Base-by-base conservation (phyloP, 2,113 vertebrate species). In the Dicaeum eximium region DNA sequence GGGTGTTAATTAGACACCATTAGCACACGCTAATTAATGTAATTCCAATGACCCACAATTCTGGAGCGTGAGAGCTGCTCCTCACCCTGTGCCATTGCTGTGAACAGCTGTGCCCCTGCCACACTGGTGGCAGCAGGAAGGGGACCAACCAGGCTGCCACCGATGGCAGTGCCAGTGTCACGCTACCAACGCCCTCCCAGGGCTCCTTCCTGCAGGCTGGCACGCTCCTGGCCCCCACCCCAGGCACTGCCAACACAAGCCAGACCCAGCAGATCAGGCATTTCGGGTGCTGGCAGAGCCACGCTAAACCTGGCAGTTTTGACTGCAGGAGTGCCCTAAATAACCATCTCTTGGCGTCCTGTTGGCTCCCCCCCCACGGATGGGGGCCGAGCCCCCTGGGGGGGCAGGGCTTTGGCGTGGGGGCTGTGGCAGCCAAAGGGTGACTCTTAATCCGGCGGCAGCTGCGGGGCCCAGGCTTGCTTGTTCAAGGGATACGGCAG, bases 401-500 rank as follows among this genome's bases (percentile, higher is more conserved):
- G 80, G 37, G 15, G 10, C 1, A 11, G 25, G 35, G 50, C 54
- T 87, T 37, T 73, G 77, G 51, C 0, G 0, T 0, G 0, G 91
- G 44, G 56, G 31, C 81, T 48, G 38, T 13, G 66, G 92, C 85
- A 94, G 74, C 0, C 28, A 96, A 96, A 94, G 95, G 74, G 96
- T 97, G 88, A 60, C 61, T 80, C 70, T 50, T 95, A 95, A 93
- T 96, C 97, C 70, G 6, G 60, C 16, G 0, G 95, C 96, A 97
- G 95, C 97, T 96, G 95, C 30, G 30, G 80, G 69, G 82, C 93
- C 88, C 30, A 9, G 72, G 73, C 88, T 94, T 97, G 95, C 96
- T 97, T 97, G 96, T 96, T 93, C 93, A 96, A 96, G 95, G 97
- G 97, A 97, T 97, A 94, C 90, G 90, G 85, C 95, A 94, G 90